Evolutionary conservation across 2,797 vertebrate genomes (phyloP), one percentile per base, ranked within the genome.

Genomic region (Heliangelus exortis): DNA sequence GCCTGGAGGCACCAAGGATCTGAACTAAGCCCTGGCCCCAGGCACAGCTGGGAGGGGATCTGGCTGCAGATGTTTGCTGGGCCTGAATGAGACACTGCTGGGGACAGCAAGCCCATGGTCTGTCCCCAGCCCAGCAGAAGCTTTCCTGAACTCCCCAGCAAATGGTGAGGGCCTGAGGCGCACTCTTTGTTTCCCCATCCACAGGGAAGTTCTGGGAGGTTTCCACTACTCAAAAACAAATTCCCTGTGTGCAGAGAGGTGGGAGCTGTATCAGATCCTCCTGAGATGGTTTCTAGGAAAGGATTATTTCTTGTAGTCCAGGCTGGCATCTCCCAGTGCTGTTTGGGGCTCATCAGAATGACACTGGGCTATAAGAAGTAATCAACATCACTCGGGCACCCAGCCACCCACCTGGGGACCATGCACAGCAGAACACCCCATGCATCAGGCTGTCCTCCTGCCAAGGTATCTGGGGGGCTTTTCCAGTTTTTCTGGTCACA

Each of bases 31-130:
- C 29, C 39, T 8, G 41, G 7, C 28, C 10, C 41, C 61, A 78
- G 72, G 47, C 50, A 33, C 8, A 0, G 1, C 47, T 13, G 8
- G 45, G 61, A 12, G 18, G 59, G 50, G 59, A 8, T 45, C 31
- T 15, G 36, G 34, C 65, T 69, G 51, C 69, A 51, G 71, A 4
- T 77, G 58, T 89, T 31, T 61, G 25, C n/a, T 51, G 69, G 29
- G 33, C 54, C 47, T 6, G 7, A 23, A 72, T 6, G 7, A 23
- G 72, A 45, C 19, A 26, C 21, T 4, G 0, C 58, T 0, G 20
- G 29, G 18, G 7, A n/a, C 59, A 59, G 18, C 1, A 16, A 51
- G 50, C 16, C 23, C 2, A 0, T n/a, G 33, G 11, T 12, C 9
- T 36, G 41, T 9, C 74, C 73, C 54, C 25, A 41, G 22, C 6